A percentile compares a stretch with the other conserved stretches of the same genome.
Conservation (phyloP, 1,140 invertebrate genomes). For the Planococcus citri region DNA sequence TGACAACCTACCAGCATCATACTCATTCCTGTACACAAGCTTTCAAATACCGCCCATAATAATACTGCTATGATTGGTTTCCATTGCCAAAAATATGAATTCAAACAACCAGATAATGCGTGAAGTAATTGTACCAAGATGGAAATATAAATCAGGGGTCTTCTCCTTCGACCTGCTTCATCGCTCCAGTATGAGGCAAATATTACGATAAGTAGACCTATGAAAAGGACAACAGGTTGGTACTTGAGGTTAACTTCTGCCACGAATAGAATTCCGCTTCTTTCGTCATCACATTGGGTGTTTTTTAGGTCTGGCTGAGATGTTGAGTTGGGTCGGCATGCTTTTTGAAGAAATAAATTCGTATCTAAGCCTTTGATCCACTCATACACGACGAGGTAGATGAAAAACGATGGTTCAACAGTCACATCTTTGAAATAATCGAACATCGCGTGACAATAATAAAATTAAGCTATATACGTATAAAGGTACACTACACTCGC, state of each 20-base stretch:
- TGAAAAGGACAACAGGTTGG: neutral
- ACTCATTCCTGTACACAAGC: too few relatives aligned
- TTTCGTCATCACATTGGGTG: neutral
- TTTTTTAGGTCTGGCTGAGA: neutral
- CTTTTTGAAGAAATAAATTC: neutral
- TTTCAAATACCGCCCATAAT: neutral
- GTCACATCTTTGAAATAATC: neutral
- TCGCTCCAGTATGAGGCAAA: constrained; percentile 30
- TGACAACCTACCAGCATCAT: neutral
- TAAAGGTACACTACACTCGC: too few relatives aligned
- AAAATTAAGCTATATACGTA: too few relatives aligned
- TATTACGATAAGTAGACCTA: constrained; percentile 20
- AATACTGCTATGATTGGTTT: neutral
- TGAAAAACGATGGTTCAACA: neutral
- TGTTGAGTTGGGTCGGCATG: neutral
- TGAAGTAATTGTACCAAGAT: constrained; percentile 27
- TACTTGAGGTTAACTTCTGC: too few relatives aligned
- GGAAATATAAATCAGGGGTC: constrained; percentile 35
- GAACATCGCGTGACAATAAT: too few relatives aligned
- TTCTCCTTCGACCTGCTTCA: constrained; percentile 31
- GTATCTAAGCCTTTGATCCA: neutral
- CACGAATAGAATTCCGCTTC: neutral
- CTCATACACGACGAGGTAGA: neutral
- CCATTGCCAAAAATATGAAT: constrained; percentile 27
- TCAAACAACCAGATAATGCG: neutral